A percentile compares a stretch with the other conserved stretches of the same genome.
Conservation (phyloP, 2,888 invertebrate species). For the Leptinotarsa tumamoca region DNA sequence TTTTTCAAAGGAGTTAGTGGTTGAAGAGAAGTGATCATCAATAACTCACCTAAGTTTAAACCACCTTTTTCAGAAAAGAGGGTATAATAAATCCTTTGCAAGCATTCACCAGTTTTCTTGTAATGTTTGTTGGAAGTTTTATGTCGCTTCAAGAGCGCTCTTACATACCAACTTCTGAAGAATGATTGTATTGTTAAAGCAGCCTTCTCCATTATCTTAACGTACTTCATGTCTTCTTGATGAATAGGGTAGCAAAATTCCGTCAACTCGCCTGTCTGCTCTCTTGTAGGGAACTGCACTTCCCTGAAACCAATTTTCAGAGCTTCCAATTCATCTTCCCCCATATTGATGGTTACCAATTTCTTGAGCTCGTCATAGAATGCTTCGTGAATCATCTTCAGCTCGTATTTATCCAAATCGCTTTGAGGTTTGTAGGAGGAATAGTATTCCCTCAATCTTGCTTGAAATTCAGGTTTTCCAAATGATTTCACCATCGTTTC, state of each 20-base stretch:
- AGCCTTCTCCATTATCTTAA: conserved; percentile 52
- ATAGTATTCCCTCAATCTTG: conserved; percentile 52
- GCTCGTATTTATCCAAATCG: conserved; percentile 42
- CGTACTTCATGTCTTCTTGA: conserved; percentile 48
- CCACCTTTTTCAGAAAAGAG: neutral
- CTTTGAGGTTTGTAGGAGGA: conserved; percentile 53
- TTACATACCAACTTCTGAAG: conserved; percentile 55
- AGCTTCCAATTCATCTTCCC: conserved; percentile 22
- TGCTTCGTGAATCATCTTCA: conserved; percentile 42
- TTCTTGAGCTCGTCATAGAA: conserved; percentile 32
- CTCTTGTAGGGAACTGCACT: conserved; percentile 27
- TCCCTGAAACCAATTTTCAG: conserved; percentile 33
- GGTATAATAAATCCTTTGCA: conserved; percentile 47
- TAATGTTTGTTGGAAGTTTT: conserved; percentile 49
- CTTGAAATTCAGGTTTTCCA: conserved; percentile 53
- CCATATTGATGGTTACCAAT: conserved; percentile 25
- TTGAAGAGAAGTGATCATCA: too few relatives aligned
- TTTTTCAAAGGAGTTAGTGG: neutral
- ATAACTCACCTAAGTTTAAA: neutral
- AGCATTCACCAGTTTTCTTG: conserved; percentile 49
- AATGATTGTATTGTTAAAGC: conserved; percentile 58
- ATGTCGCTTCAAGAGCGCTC: conserved; percentile 51
- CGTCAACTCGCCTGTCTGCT: neutral
- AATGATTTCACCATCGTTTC: conserved; percentile 59
- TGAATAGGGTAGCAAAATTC: conserved; percentile 35